Percentiles rank a stretch among this genome's conserved stretches.
Evolutionary conservation across 2,888 invertebrate species (phyloP).

Genomic region (Lacanobia wlatinum): DNA sequence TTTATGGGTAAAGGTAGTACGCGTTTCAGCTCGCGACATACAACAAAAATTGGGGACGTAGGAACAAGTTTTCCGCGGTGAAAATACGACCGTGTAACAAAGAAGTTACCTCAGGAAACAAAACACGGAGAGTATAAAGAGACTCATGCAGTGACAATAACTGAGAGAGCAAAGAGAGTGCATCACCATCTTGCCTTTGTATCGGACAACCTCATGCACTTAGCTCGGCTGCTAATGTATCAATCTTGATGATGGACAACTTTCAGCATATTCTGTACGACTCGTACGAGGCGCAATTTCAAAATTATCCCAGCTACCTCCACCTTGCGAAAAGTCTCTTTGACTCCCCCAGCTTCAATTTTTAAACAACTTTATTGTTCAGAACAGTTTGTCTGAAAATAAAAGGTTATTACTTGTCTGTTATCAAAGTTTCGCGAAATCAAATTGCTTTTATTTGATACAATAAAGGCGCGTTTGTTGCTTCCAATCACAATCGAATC

Average conservation of each 20-base stretch:
- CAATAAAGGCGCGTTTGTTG: slow-evolving; percentile 50
- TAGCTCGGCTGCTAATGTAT: slow-evolving; percentile 73
- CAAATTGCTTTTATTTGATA: slow-evolving; percentile 55
- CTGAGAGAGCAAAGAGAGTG: slow-evolving; percentile 81
- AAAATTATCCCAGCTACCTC: slow-evolving; percentile 11
- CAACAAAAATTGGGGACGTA: slow-evolving; percentile 54
- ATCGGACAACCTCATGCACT: slow-evolving; percentile 68
- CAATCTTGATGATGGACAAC: slow-evolving; percentile 79
- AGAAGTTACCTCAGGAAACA: slow-evolving; percentile 57
- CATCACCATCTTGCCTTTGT: slow-evolving; percentile 77
- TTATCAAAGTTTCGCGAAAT: slow-evolving; percentile 48
- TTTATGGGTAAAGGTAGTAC: slow-evolving; percentile 39
- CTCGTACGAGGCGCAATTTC: slow-evolving; percentile 16
- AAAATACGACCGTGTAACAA: slow-evolving; percentile 46
- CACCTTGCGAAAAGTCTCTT: slow-evolving; percentile 16
- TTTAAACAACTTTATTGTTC: slow-evolving; percentile 44
- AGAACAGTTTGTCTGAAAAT: slow-evolving; percentile 40
- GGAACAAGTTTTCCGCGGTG: slow-evolving; percentile 48
- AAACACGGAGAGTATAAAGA: slow-evolving; percentile 57
- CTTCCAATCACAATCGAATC: slow-evolving; percentile 53
- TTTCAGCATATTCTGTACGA: slow-evolving; percentile 30
- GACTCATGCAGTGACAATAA: slow-evolving; percentile 74
- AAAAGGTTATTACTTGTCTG: slow-evolving; percentile 50
- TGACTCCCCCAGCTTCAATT: slow-evolving; percentile 19
- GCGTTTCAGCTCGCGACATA: slow-evolving; percentile 17